phyloP scores from a whole-genome alignment of 2,797 vertebrate species.

The Mormyrops boulengeri region DNA sequence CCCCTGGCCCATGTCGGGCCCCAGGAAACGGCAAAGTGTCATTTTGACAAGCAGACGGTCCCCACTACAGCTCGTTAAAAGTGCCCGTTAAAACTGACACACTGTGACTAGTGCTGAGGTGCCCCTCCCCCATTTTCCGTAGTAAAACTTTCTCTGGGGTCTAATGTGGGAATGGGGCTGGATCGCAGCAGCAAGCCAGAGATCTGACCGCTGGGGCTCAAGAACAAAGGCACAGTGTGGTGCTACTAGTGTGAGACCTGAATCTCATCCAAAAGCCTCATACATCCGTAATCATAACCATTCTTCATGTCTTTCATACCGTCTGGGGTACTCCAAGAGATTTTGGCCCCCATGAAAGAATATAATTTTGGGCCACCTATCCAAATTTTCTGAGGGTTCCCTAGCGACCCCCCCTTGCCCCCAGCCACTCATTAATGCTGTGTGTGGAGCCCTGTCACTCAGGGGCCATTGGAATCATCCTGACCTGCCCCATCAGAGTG shows the following conservation, averaged over 20 bases:
- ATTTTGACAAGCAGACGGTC: slow-evolving; percentile 3
- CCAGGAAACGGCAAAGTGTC: neutral
- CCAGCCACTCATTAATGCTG: too few relatives aligned
- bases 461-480: neutral
- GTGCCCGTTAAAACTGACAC: slow-evolving; percentile 15
- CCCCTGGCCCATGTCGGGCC: neutral
- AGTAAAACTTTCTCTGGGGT: slow-evolving; percentile 11
- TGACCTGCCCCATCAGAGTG: neutral
- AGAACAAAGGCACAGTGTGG: neutral
- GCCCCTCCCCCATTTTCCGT: slow-evolving; percentile 7
- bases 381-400: neutral
- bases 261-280: neutral
- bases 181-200: neutral
- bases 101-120: neutral
- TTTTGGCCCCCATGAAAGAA: neutral
- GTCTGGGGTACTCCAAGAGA: neutral
- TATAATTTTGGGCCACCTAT: neutral
- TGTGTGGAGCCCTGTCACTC: neutral
- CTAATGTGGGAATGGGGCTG: neutral
- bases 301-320: neutral
- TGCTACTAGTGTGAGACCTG: neutral
- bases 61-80: slow-evolving; percentile 15
- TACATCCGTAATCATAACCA: neutral
- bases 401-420: too few relatives aligned
- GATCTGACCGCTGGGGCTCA: neutral